phyloP scores from a whole-genome alignment of 37 sponge, comb jelly and placozoan genomes.

The Lycopodina hypogea region DNA sequence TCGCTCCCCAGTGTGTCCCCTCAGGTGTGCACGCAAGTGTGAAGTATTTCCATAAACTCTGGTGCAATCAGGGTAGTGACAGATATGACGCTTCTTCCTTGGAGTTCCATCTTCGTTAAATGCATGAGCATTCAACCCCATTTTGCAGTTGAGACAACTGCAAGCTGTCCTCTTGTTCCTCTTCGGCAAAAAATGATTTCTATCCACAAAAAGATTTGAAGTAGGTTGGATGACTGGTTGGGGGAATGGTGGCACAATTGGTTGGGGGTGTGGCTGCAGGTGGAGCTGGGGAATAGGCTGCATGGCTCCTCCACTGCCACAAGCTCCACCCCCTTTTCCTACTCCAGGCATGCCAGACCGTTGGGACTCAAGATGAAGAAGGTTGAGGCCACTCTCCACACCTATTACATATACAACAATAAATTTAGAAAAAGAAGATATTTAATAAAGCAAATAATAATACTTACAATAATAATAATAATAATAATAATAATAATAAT shows the following conservation, averaged over 20 bases:
- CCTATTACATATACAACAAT: neutral
- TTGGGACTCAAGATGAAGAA: neutral
- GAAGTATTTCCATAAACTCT: constrained; percentile 87
- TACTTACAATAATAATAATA: too few species aligned
- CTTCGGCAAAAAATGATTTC: constrained; percentile 6
- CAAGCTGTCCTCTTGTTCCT: constrained; percentile 63
- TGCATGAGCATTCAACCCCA: constrained; percentile 54
- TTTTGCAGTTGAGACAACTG: constrained; percentile 84
- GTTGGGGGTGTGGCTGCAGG: too few species aligned
- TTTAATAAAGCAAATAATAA: too few species aligned
- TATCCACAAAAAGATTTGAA: neutral
- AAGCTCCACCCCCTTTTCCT: neutral
- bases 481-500: too few species aligned
- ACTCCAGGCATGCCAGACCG: neutral
- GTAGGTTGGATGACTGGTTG: constrained; percentile 1
- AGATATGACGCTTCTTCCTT: constrained; percentile 75
- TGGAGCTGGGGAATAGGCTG: too few species aligned
- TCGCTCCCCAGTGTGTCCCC: constrained; percentile 85
- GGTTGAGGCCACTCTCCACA: neutral
- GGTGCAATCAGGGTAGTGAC: constrained; percentile 71
- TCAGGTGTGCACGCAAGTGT: constrained; percentile 76
- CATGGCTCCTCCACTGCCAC: too few species aligned
- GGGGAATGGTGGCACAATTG: too few species aligned
- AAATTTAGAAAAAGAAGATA: neutral
- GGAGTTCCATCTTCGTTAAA: constrained; percentile 60